phyloP scores from a whole-genome alignment of 1,140 invertebrate species.

The Musca domestica region DNA sequence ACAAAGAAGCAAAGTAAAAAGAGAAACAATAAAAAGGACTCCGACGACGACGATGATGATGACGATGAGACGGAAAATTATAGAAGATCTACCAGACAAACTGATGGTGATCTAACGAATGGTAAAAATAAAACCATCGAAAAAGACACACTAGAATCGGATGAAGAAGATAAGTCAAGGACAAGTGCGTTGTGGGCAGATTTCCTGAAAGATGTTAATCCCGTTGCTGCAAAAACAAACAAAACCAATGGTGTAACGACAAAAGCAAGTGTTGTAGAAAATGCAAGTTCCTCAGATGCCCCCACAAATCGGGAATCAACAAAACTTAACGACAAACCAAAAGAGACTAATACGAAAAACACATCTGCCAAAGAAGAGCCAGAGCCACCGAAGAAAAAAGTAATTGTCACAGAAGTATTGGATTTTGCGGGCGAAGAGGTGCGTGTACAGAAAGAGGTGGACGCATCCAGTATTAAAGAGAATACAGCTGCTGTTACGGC shows the following conservation, averaged over 20 bases:
- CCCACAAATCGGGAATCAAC: background rate
- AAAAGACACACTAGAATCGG: constrained; percentile 45
- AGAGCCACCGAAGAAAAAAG: constrained; percentile 31
- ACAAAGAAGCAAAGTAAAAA: constrained; percentile 33
- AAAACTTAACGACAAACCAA: constrained; percentile 22
- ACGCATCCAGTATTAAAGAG: constrained; percentile 45
- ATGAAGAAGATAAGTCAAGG: constrained; percentile 65
- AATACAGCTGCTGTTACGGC: constrained; percentile 8
- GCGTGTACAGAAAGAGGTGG: constrained; percentile 64
- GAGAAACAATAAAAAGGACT: constrained; percentile 22
- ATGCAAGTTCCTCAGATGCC: background rate
- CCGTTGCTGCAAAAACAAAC: constrained; percentile 29
- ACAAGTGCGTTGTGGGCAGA: constrained; percentile 72
- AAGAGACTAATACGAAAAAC: background rate
- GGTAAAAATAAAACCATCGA: constrained; percentile 20
- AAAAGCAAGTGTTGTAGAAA: background rate
- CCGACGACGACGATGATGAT: constrained; percentile 25
- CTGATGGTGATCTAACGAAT: constrained; percentile 5
- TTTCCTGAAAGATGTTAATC: constrained; percentile 69
- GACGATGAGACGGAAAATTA: constrained; percentile 26
- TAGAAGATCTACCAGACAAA: constrained; percentile 27
- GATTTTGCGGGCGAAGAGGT: constrained; percentile 64
- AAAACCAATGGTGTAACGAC: background rate
- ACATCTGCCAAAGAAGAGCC: constrained; percentile 4
- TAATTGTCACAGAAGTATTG: constrained; percentile 59